Base-by-base conservation (phyloP, 2,797 vertebrate species). In the Pseudomugil gertrudae region DNA sequence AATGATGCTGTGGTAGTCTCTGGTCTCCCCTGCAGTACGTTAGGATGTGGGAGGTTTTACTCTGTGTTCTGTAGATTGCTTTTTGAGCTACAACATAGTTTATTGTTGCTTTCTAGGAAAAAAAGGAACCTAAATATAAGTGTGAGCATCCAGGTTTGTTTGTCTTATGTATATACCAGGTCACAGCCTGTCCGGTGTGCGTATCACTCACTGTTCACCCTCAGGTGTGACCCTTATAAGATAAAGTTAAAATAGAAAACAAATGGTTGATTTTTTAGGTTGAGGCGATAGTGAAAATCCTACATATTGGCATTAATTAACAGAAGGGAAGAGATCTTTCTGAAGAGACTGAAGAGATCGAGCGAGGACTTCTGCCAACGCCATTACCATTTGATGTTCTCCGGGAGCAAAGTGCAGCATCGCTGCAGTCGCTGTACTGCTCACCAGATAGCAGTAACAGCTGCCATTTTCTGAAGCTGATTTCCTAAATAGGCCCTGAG, bases 401-500 rank as follows among this genome's bases (percentile, higher is more conserved):
- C 38, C 13, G 53, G 58, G 14, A 61, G 52, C 6, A n/a, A 63
- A 32, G 21, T 45, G 55, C 24, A 47, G 26, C 57, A 58, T 10
- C 29, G 24, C 1, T 57, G 36, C 43, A 36, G 47, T 36, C 40
- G 35, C 36, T 15, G 2, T 35, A 40, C 21, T 27, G 26, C 50
- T 64, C 65, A 63, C 48, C 50, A 63, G 58, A 62, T 47, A 54
- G 29, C 17, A 55, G 19, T 43, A 60, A 63, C 63, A 59, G 54
- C 57, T 45, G 48, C 51, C 30, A 58, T 59, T 45, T 59, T 11
- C 38, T 53, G 7, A 63, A 47, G 38, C 8, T 51, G 33, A 24
- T 50, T 66, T 66, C 32, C 21, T 48, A 24, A 68, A 35, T 2
- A 30, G 65, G 21, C 11, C 40, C 27, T 33, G 33, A 69, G 58